These are phyloP conservation scores for Drosophila nigricruria DNA, from an alignment of 2,888 invertebrate species.

Conservation along the genomic window DNA sequence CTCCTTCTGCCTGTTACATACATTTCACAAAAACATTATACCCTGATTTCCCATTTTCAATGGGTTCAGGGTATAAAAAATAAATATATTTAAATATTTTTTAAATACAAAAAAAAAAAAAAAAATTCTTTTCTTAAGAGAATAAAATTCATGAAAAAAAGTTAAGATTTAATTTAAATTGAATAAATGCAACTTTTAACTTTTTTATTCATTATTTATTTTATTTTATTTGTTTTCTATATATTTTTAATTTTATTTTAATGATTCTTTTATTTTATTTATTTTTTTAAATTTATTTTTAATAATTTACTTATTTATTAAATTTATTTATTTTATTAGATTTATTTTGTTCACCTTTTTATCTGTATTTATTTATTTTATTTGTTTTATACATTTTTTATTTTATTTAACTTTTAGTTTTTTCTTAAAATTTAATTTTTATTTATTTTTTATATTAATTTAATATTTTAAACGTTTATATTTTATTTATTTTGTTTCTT, in stretches of 20 bases:
- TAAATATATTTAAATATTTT: no score
- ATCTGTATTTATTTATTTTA: not conserved
- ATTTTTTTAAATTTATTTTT: not conserved
- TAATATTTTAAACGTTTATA: not conserved
- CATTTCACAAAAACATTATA: no score
- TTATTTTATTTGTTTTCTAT: no score
- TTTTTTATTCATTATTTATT: no score
- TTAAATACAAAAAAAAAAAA: not conserved
- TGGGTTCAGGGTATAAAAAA: no score
- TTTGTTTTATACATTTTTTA: not conserved
- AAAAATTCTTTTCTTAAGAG: not conserved
- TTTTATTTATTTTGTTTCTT: not conserved
- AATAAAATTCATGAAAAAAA: not conserved
- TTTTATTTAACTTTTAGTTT: not conserved
- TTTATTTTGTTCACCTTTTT: not conserved
- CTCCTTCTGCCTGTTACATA: no score
- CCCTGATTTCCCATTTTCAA: no score
- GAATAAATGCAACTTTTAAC: not conserved
- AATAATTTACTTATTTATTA: not conserved
- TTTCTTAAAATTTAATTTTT: not conserved
- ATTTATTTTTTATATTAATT: not conserved
- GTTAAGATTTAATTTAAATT: not conserved
- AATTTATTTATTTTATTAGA: not conserved
- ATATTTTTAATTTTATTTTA: no score
- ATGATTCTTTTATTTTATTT: no score